Evolutionary conservation across 2,888 invertebrate genomes (phyloP).

Genomic region (Dryococelus australis): DNA sequence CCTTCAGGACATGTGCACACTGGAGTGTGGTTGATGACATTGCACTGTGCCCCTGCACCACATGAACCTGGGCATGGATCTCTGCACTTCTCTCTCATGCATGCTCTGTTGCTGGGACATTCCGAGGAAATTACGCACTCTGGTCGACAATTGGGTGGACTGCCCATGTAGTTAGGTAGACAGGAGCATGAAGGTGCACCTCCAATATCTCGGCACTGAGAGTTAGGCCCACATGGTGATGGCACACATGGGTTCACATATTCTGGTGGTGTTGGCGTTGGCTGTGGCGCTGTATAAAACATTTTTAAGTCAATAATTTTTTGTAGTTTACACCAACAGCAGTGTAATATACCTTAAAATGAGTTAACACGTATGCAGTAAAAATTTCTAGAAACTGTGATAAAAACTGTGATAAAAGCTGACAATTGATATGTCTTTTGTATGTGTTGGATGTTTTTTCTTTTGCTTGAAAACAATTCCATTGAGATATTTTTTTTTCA

Average conservation of each 20-base stretch:
- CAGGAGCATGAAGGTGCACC: conserved; percentile 77
- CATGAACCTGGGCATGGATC: conserved; percentile 67
- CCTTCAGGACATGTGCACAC: conserved; percentile 57
- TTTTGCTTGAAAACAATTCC: no score
- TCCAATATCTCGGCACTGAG: conserved; percentile 73
- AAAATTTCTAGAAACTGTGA: no score
- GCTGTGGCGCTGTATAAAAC: no score
- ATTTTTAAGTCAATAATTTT: no score
- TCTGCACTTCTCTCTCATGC: conserved; percentile 64
- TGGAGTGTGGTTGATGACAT: conserved; percentile 61
- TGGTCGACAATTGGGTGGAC: conserved; percentile 74
- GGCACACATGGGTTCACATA: conserved; percentile 67
- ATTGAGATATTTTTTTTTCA: no score
- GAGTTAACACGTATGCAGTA: no score
- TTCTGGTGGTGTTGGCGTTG: no score
- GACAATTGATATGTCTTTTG: no score
- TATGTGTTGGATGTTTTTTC: no score
- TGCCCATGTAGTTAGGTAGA: conserved; percentile 72
- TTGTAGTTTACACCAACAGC: no score
- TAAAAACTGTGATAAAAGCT: no score
- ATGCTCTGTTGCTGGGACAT: conserved; percentile 65
- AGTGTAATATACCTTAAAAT: no score
- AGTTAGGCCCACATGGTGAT: conserved; percentile 80
- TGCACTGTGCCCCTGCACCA: conserved; percentile 63
- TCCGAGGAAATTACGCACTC: conserved; percentile 76